Percentiles rank a stretch among this genome's conserved stretches.
Evolutionary conservation across 35 echinoderm and acorn worm species (phyloP).

Genomic region (Heliocidaris tuberculata): DNA sequence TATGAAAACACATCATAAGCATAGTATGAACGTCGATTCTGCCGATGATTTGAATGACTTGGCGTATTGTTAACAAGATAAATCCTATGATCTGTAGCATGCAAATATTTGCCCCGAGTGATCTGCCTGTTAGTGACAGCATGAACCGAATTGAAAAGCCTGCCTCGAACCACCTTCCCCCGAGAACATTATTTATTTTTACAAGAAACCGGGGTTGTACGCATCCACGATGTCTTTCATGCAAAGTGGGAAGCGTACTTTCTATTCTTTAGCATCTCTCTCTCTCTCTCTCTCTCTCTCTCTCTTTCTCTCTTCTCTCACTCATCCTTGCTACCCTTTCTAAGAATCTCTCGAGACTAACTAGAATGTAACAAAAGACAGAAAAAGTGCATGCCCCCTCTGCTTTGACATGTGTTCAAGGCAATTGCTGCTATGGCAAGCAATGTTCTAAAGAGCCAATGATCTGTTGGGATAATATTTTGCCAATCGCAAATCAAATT

Average conservation of each 20-base stretch:
- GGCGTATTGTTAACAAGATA: neutral
- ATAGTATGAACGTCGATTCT: neutral
- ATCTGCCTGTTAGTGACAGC: neutral
- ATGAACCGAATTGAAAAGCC: neutral
- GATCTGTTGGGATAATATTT: neutral
- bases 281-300: neutral
- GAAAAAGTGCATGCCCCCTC: neutral
- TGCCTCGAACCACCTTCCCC: neutral
- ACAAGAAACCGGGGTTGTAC: neutral
- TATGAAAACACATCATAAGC: neutral
- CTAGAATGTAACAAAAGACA: neutral
- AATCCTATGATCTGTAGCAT: neutral
- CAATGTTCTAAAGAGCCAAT: neutral
- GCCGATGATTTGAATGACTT: neutral
- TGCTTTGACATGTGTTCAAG: neutral
- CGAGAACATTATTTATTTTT: neutral
- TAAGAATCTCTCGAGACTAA: neutral
- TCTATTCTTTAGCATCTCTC: neutral
- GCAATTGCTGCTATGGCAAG: neutral
- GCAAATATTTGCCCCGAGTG: neutral
- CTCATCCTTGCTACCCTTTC: neutral
- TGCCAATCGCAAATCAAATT: neutral
- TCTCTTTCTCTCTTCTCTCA: neutral
- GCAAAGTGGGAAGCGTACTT: neutral
- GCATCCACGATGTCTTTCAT: neutral